A percentile compares a stretch with the other conserved stretches of the same genome.
phyloP scores from a whole-genome alignment of 2,797 vertebrate genomes.

The Premnoplex brunnescens region DNA sequence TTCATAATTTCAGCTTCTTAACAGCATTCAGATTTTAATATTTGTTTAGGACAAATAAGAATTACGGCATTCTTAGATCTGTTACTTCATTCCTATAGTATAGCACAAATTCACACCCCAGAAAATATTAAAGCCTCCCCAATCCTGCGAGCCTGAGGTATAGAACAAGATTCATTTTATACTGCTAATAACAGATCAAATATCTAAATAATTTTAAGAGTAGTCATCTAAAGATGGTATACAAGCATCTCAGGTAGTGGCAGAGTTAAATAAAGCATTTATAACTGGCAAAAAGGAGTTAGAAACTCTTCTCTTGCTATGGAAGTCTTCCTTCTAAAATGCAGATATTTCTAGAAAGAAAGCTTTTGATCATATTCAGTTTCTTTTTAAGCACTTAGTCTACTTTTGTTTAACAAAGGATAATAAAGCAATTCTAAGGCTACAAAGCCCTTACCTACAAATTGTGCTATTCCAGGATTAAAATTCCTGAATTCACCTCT shows the following conservation, averaged over 20 bases:
- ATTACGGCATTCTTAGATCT: not conserved
- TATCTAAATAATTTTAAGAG: not conserved
- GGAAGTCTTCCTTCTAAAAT: not conserved
- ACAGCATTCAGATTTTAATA: not conserved
- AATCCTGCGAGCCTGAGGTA: not conserved
- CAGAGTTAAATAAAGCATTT: not conserved
- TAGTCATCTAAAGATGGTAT: not conserved
- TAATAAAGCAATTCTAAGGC: not conserved
- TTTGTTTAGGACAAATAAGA: not conserved
- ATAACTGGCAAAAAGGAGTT: not conserved
- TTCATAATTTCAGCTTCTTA: not conserved
- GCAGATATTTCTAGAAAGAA: not conserved
- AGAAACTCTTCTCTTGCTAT: not conserved
- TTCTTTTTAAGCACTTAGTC: not conserved
- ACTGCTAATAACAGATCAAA: not conserved
- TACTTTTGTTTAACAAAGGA: not conserved
- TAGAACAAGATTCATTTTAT: not conserved
- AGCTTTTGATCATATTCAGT: not conserved
- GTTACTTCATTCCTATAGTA: not conserved
- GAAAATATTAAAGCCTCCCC: not conserved
- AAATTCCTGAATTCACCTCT: constrained; percentile 19
- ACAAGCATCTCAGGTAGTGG: not conserved
- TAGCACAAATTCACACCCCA: not conserved
- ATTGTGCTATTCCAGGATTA: not conserved
- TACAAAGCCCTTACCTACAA: not conserved